Conservation (phyloP, 2,888 invertebrate species). For the Urechis unicinctus region DNA sequence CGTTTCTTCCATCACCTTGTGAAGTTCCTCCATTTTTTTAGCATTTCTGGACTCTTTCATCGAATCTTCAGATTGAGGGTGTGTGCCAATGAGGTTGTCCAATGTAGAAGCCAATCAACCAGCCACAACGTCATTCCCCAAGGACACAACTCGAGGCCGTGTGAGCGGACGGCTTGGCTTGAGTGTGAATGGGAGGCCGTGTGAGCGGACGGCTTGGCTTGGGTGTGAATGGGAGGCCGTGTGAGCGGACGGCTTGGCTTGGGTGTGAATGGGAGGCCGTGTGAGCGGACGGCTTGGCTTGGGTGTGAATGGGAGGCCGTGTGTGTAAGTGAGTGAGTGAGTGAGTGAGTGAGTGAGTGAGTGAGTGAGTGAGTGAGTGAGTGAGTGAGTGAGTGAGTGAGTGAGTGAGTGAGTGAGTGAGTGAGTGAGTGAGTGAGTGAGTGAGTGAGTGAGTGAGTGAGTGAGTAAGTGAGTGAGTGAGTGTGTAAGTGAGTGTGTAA, state of each 20-base stretch:
- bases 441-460: background rate
- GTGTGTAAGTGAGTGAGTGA: background rate
- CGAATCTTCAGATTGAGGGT: too few relatives aligned
- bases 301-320: background rate
- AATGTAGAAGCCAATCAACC: too few relatives aligned
- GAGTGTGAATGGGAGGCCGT: too few relatives aligned
- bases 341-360: background rate
- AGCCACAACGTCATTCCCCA: too few relatives aligned
- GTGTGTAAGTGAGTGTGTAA: background rate
- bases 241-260: background rate
- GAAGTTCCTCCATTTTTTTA: too few relatives aligned
- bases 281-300: background rate
- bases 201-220: too few relatives aligned
- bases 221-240: too few relatives aligned
- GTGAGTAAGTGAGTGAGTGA: constrained; percentile 1
- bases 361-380: background rate
- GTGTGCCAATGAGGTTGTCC: too few relatives aligned
- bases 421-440: background rate
- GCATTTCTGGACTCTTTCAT: too few relatives aligned
- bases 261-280: background rate
- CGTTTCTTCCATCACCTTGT: too few relatives aligned
- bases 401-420: background rate
- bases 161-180: too few relatives aligned
- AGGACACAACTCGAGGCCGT: too few relatives aligned
- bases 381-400: background rate